phyloP scores from a whole-genome alignment of 2,888 invertebrate species.

The Anodontia alba region DNA sequence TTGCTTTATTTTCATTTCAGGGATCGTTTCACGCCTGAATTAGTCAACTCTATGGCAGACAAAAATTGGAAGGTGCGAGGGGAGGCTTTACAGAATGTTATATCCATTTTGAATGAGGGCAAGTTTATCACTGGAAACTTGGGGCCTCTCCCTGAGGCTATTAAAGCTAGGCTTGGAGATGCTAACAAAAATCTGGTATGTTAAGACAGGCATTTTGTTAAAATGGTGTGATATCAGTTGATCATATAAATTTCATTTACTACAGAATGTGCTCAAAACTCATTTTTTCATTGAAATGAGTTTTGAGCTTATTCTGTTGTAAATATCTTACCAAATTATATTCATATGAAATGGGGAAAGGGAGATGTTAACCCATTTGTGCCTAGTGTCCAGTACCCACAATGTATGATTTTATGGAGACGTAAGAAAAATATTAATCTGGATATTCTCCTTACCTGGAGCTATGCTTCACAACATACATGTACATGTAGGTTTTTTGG shows the following conservation, averaged over 20 bases:
- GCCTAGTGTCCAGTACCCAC: too few relatives aligned
- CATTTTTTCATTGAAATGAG: neutral
- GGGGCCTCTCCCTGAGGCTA: conserved; percentile 93
- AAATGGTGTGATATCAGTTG: too few relatives aligned
- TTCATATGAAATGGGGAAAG: too few relatives aligned
- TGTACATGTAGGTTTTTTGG: too few relatives aligned
- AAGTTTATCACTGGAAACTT: conserved; percentile 93
- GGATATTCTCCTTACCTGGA: too few relatives aligned
- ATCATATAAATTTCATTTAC: neutral
- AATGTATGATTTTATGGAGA: too few relatives aligned
- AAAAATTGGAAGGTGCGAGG: conserved; percentile 93
- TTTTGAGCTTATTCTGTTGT: too few relatives aligned
- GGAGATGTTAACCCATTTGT: too few relatives aligned
- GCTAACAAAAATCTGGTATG: conserved; percentile 94
- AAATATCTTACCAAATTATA: too few relatives aligned
- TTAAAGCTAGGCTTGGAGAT: conserved; percentile 92
- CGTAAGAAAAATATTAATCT: too few relatives aligned
- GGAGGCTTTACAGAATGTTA: conserved; percentile 91
- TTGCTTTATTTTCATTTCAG: conserved; percentile 80
- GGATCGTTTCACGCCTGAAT: conserved; percentile 91
- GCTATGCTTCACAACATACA: too few relatives aligned
- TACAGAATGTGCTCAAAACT: neutral
- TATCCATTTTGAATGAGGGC: conserved; percentile 90
- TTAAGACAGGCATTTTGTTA: too few relatives aligned
- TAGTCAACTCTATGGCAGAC: conserved; percentile 89